Conservation (phyloP, 2,113 vertebrate genomes). For the Ptyas mucosa region DNA sequence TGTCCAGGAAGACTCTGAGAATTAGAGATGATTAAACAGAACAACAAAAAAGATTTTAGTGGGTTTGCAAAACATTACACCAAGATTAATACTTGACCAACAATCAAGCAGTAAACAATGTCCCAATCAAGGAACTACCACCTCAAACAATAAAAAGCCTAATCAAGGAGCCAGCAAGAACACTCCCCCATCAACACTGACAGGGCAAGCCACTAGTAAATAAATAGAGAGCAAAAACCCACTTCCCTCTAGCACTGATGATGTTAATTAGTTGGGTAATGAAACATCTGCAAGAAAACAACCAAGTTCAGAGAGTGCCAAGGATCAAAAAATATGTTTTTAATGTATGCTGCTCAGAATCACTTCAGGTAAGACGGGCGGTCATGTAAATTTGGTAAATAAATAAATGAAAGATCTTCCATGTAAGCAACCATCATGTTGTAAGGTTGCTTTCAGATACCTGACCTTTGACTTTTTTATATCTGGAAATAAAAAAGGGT, state of each 20-base stretch:
- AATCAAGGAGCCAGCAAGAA: not conserved
- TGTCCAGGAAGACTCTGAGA: too few species aligned
- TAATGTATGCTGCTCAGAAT: not conserved
- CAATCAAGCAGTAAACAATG: not conserved
- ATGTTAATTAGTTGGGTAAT: not conserved
- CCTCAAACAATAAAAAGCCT: not conserved
- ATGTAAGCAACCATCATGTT: not conserved
- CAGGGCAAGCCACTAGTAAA: not conserved
- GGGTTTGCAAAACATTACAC: not conserved
- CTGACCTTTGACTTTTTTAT: not conserved
- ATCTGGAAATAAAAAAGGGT: not conserved
- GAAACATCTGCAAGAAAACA: not conserved
- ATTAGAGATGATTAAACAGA: too few species aligned
- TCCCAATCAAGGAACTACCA: not conserved
- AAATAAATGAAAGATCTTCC: not conserved
- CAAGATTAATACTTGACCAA: not conserved
- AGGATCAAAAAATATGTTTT: not conserved
- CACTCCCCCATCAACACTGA: not conserved
- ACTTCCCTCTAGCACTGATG: not conserved
- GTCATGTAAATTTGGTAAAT: not conserved
- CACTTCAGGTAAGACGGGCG: not conserved
- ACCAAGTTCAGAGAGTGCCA: not conserved
- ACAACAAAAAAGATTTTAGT: not conserved
- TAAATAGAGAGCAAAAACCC: not conserved
- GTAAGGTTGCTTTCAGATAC: not conserved